phyloP scores from a whole-genome alignment of 2,797 vertebrate species.

The Halcyon badia region DNA sequence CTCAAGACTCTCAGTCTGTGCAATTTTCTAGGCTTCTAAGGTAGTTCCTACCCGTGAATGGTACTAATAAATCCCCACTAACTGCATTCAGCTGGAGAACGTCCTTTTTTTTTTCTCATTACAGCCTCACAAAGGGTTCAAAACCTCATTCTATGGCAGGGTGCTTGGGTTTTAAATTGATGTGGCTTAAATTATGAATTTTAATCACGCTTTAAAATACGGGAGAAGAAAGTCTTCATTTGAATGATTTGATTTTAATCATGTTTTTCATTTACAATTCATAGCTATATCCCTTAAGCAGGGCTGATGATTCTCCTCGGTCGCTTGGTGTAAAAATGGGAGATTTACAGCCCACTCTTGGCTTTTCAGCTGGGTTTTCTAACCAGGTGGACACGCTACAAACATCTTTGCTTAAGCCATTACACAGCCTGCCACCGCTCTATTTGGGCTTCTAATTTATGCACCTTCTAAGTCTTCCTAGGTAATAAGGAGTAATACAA shows the following conservation, averaged over 20 bases:
- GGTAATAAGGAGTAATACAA: neutral
- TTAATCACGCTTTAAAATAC: neutral
- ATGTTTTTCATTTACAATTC: conserved; percentile 50
- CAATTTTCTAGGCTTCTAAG: neutral
- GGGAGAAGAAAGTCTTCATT: neutral
- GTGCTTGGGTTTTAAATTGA: conserved; percentile 49
- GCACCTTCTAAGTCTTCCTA: neutral
- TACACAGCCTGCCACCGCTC: neutral
- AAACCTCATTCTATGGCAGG: conserved; percentile 11
- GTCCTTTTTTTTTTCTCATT: conserved; percentile 32
- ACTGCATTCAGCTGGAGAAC: neutral
- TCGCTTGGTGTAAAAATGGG: neutral
- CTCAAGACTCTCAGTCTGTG: neutral
- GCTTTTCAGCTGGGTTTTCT: neutral
- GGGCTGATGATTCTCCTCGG: neutral
- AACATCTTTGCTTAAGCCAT: neutral
- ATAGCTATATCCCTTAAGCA: neutral
- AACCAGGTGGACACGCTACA: neutral
- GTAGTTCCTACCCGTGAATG: neutral
- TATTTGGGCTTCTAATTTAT: neutral
- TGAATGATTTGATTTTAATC: conserved; percentile 47
- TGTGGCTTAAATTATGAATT: conserved; percentile 44
- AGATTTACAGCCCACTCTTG: neutral
- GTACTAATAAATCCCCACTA: conserved; percentile 3
- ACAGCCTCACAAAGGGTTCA: conserved; percentile 45